These are phyloP conservation scores for Marmota flaviventris DNA, from an alignment of 2,113 vertebrate genomes.

Conservation along the genomic window DNA sequence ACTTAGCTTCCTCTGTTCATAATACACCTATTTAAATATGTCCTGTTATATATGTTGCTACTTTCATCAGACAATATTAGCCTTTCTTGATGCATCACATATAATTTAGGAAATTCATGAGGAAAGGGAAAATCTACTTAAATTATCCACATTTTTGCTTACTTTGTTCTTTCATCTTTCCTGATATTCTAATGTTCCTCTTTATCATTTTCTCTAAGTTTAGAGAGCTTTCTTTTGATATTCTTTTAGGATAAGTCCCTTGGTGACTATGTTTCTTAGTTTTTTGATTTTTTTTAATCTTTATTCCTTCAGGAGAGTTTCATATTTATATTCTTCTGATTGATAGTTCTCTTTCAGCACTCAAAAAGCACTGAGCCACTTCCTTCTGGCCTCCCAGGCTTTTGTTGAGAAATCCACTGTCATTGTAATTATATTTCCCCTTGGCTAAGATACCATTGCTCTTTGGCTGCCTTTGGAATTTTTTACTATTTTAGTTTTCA, in stretches of 20 bases:
- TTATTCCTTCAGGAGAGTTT: background rate
- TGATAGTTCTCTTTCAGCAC: background rate
- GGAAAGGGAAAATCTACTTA: background rate
- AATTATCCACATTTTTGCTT: background rate
- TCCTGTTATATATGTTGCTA: background rate
- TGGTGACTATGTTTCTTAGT: background rate
- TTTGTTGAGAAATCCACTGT: background rate
- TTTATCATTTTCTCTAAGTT: background rate
- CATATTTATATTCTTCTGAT: background rate
- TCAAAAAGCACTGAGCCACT: background rate
- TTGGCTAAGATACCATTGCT: background rate
- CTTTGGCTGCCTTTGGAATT: too few relatives aligned
- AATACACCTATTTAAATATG: background rate
- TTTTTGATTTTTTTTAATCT: background rate
- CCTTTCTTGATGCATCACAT: background rate
- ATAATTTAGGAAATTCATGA: background rate
- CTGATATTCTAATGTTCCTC: background rate
- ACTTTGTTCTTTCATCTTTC: background rate
- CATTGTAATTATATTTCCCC: background rate
- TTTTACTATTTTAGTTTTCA: background rate
- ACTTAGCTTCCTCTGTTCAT: background rate
- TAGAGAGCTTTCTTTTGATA: background rate
- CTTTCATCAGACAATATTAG: background rate
- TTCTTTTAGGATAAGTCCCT: background rate
- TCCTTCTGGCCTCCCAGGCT: background rate